Conservation (phyloP, 2,797 vertebrate genomes). For the Fundulus diaphanus region DNA sequence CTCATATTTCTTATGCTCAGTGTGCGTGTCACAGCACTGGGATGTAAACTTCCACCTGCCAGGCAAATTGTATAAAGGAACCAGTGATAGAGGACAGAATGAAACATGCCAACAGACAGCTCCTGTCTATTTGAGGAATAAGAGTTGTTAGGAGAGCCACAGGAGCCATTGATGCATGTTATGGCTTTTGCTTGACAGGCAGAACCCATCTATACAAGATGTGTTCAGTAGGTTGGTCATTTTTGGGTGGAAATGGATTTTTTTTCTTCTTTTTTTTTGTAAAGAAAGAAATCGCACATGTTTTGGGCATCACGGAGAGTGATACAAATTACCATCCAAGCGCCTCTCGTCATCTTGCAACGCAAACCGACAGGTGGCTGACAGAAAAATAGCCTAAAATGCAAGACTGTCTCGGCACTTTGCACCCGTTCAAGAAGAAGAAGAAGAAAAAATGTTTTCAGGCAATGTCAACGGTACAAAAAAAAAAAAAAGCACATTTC, state of each 20-base stretch:
- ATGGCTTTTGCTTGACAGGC: conserved; percentile 56
- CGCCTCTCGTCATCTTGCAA: conserved; percentile 16
- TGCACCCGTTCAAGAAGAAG: conserved; percentile 26
- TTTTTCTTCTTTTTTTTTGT: not conserved
- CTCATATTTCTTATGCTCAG: conserved; percentile 35
- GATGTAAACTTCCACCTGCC: conserved; percentile 59
- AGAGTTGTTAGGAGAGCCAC: conserved; percentile 52
- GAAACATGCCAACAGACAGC: conserved; percentile 60
- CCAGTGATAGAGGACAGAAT: conserved; percentile 51
- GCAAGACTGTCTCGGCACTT: conserved; percentile 39
- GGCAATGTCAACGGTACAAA: conserved; percentile 47
- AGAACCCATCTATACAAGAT: conserved; percentile 18
- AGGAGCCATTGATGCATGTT: conserved; percentile 58
- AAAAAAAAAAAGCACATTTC: conserved; percentile 38
- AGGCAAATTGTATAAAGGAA: conserved; percentile 51
- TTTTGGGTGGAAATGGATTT: conserved; percentile 15
- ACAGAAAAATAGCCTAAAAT: conserved; percentile 30
- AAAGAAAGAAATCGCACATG: conserved; percentile 19
- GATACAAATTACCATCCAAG: conserved; percentile 25
- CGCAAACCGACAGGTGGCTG: conserved; percentile 31
- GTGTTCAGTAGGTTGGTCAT: conserved; percentile 33
- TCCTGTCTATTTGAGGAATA: conserved; percentile 50
- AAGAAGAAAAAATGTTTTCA: conserved; percentile 35
- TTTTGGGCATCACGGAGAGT: conserved; percentile 20
- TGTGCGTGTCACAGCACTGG: conserved; percentile 44